Evolutionary conservation across 1,140 invertebrate genomes (phyloP), one percentile per base, ranked within the genome.

Genomic region (Solen grandis): DNA sequence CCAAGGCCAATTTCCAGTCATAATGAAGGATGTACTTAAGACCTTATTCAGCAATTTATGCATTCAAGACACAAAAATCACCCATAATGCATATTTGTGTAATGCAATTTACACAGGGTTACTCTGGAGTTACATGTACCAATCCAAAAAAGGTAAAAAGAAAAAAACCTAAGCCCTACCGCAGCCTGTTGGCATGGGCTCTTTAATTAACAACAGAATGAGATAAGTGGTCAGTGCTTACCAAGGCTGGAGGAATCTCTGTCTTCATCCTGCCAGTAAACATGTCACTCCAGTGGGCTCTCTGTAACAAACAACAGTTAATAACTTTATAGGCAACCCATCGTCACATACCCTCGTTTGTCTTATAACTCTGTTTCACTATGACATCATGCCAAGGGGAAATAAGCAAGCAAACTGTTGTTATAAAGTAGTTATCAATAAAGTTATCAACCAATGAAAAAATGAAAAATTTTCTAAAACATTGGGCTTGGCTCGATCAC

Each of bases 221-320:
- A 63, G 16, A 63, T 31, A 31, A 25, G 41, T 10, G 8, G 16
- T n/a, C n/a, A n/a, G n/a, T 73, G 79, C 85, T 93, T 92, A 96
- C 95, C 85, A 99, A 92, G 31, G 98, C 97, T 76, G 94, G 93
- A 5, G 98, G 98, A 89, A 99, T 99, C 94, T 99, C 98, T 22
- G 95, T 94, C 92, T 99, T 99, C 90, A 98, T 94, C 62, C 98
- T 94, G 0, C 98, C 91, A 36, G 91, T 92, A 76, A 99, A 99
- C 93, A 99, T 95, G 90, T 99, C 98, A 87, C 98, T 98, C 96
- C 98, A 99, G 69, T 97, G 90, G 0, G 97, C 97, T 87, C 88
- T 88, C 89, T 92, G 84, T 52, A 89, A 81, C 52, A 88, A 57
- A 25, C 55, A 66, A 31, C 14, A 36, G 14, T 5, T 35, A 65